phyloP scores from a whole-genome alignment of 2,797 vertebrate species.

The Psittacula echo region DNA sequence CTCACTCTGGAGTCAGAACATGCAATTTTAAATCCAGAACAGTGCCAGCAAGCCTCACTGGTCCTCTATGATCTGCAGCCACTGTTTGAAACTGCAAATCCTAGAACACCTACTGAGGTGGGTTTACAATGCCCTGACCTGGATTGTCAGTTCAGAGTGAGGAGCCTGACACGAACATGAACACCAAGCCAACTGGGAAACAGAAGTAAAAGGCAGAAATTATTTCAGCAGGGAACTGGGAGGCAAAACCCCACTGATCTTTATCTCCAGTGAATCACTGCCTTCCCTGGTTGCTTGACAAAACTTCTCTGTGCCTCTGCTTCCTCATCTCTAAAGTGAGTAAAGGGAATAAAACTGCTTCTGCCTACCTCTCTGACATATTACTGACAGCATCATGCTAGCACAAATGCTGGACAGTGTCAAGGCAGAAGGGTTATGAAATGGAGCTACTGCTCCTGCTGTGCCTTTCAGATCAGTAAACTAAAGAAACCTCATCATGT shows the following conservation, averaged over 20 bases:
- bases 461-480: not conserved
- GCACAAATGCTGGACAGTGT: not conserved
- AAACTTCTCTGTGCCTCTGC: not conserved
- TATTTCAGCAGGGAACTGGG: not conserved
- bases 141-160: not conserved
- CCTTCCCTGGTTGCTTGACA: not conserved
- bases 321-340: not conserved
- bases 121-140: not conserved
- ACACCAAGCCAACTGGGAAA: not conserved
- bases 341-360: not conserved
- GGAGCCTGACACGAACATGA: not conserved
- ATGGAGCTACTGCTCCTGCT: not conserved
- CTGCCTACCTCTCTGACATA: not conserved
- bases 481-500: not conserved
- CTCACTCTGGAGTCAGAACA: constrained; percentile 42
- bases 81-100: not conserved
- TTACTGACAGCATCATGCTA: not conserved
- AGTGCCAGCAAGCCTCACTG: not conserved
- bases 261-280: not conserved
- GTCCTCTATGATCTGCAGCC: not conserved
- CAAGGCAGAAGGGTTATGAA: not conserved
- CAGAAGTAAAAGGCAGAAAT: not conserved
- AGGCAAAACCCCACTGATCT: not conserved
- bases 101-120: not conserved
- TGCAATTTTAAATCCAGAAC: constrained; percentile 40